These are phyloP conservation scores for Leucoma salicis DNA, from an alignment of 2,888 invertebrate genomes.

Conservation along the genomic window DNA sequence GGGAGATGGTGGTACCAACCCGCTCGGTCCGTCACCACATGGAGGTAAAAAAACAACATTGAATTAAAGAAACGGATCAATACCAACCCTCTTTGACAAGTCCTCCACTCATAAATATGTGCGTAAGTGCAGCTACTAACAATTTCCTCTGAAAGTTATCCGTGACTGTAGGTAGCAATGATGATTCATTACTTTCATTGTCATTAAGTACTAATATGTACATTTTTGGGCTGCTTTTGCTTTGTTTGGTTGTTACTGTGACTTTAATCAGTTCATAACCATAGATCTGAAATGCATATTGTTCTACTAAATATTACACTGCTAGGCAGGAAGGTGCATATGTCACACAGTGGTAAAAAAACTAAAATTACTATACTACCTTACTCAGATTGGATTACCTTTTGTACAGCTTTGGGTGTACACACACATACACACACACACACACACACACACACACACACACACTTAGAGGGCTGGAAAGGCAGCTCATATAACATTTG, in stretches of 20 bases:
- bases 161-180: slow-evolving; percentile 33
- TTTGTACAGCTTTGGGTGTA: too few species aligned
- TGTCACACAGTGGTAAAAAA: too few species aligned
- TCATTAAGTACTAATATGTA: slow-evolving; percentile 56
- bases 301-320: too few species aligned
- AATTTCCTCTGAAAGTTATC: slow-evolving; percentile 54
- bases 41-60: neutral
- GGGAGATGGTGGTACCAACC: too few species aligned
- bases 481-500: too few species aligned
- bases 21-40: too few species aligned
- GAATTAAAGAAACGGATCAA: neutral
- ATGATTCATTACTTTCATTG: slow-evolving; percentile 46
- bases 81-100: slow-evolving; percentile 17
- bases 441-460: too few species aligned
- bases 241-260: slow-evolving; percentile 26
- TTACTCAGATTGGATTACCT: too few species aligned
- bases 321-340: too few species aligned
- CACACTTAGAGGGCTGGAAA: too few species aligned
- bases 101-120: slow-evolving; percentile 79
- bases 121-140: slow-evolving; percentile 67
- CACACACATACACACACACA: too few species aligned
- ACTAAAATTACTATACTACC: too few species aligned
- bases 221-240: slow-evolving; percentile 43
- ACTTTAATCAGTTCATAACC: slow-evolving; percentile 65
- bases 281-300: slow-evolving; percentile 60